These are phyloP conservation scores for Ciconia maguari DNA, from an alignment of 2,113 vertebrate genomes.

Conservation along the genomic window DNA sequence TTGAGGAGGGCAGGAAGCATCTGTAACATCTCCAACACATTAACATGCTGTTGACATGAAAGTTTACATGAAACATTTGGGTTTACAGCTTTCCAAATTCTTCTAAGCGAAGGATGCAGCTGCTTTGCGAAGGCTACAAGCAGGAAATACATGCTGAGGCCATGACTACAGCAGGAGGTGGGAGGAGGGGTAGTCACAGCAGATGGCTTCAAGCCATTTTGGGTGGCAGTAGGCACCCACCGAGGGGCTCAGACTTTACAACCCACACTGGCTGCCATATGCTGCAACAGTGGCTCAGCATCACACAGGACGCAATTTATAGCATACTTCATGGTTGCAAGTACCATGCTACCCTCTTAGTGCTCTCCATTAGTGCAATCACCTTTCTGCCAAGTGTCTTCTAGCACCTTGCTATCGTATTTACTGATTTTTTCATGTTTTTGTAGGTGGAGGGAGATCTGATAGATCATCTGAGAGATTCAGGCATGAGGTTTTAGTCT, in stretches of 20 bases:
- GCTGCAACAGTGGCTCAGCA: constrained; percentile 31
- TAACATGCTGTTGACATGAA: not conserved
- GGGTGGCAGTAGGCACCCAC: constrained; percentile 1
- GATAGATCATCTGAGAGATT: not conserved
- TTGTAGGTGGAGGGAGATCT: not conserved
- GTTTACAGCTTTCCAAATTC: not conserved
- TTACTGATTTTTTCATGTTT: not conserved
- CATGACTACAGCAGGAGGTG: constrained; percentile 10
- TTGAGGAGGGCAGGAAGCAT: not conserved
- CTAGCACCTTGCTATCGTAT: not conserved
- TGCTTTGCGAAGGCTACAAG: not conserved
- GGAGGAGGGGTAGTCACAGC: constrained; percentile 32
- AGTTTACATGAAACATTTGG: not conserved
- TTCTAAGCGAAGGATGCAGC: not conserved
- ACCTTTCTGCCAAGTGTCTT: not conserved
- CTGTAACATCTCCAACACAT: not conserved
- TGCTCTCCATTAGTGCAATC: not conserved
- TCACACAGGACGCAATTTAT: constrained; percentile 2
- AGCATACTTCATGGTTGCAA: not conserved
- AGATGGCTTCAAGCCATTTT: constrained; percentile 31
- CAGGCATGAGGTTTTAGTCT: not conserved
- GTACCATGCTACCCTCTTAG: not conserved
- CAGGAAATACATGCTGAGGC: not conserved
- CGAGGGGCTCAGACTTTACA: not conserved
- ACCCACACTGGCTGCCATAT: constrained; percentile 34